These are phyloP conservation scores for Nomada fabriciana DNA, from an alignment of 2,888 invertebrate genomes.

Conservation along the genomic window DNA sequence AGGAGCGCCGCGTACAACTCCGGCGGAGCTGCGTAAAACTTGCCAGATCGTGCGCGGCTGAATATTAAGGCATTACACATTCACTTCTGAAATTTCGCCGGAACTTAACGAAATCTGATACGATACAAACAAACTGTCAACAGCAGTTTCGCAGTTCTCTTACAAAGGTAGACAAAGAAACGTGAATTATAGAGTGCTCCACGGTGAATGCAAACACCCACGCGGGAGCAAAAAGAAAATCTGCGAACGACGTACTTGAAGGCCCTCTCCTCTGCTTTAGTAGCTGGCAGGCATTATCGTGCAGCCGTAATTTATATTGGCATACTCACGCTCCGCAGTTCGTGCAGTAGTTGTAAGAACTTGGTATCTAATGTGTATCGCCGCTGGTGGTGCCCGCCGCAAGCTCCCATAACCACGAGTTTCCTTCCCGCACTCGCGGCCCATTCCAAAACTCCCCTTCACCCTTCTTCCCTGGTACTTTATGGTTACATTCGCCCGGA, in stretches of 20 bases:
- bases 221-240: constrained; percentile 42
- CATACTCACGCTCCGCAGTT: constrained; percentile 60
- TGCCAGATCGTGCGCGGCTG: not conserved
- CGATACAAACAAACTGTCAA: constrained; percentile 51
- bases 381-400: constrained; percentile 73
- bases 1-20: too few species aligned
- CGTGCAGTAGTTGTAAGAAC: constrained; percentile 74
- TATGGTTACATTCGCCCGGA: constrained; percentile 67
- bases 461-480: constrained; percentile 59
- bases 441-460: constrained; percentile 45
- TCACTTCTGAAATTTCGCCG: constrained; percentile 1
- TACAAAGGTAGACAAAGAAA: constrained; percentile 38
- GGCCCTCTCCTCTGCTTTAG: constrained; percentile 34
- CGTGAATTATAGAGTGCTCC: constrained; percentile 37
- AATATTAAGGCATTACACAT: constrained; percentile 1
- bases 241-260: constrained; percentile 39
- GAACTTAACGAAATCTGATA: constrained; percentile 32
- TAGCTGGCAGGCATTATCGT: constrained; percentile 69
- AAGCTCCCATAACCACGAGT: constrained; percentile 70
- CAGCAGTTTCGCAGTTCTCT: constrained; percentile 23
- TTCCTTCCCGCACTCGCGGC: constrained; percentile 52
- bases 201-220: constrained; percentile 3
- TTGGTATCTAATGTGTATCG: constrained; percentile 79
- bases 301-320: constrained; percentile 75
- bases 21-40: constrained; percentile 3